Evolutionary conservation across 2,113 vertebrate genomes (phyloP).

Genomic region (Aix galericulata): DNA sequence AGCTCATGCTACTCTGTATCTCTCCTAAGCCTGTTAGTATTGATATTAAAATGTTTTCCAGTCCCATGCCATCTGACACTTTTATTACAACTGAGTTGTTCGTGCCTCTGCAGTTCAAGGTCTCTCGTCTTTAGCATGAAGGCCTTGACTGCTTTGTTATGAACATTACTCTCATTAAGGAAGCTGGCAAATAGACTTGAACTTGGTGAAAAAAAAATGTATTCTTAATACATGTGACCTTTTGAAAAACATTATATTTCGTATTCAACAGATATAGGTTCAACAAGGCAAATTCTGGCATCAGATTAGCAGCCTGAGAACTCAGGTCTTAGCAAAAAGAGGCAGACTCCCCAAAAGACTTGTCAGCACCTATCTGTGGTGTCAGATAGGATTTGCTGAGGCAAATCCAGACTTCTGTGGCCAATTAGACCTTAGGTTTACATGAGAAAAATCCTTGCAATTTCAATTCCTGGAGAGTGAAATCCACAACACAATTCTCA

Average conservation of each 20-base stretch:
- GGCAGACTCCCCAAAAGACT: not conserved
- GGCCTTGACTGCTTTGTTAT: not conserved
- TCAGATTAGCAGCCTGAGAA: rapidly evolving
- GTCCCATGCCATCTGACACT: not conserved
- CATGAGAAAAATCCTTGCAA: not conserved
- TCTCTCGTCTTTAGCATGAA: not conserved
- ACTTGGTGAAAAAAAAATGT: not conserved
- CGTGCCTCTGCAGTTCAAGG: not conserved
- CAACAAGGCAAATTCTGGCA: not conserved
- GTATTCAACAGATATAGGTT: not conserved
- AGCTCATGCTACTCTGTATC: not conserved
- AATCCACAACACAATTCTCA: not conserved
- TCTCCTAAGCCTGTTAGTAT: not conserved
- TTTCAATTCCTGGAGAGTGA: not conserved
- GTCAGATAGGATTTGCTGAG: not conserved
- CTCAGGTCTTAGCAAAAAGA: not conserved
- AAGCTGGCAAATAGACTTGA: not conserved
- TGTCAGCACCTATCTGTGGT: rapidly evolving
- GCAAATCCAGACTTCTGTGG: not conserved
- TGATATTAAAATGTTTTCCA: not conserved
- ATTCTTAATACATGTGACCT: not conserved
- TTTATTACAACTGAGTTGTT: not conserved
- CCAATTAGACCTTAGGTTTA: not conserved
- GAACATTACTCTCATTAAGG: not conserved
- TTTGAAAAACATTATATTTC: not conserved